Evolutionary conservation across 2,888 invertebrate genomes (phyloP).

Genomic region (Habroteleia sp.): DNA sequence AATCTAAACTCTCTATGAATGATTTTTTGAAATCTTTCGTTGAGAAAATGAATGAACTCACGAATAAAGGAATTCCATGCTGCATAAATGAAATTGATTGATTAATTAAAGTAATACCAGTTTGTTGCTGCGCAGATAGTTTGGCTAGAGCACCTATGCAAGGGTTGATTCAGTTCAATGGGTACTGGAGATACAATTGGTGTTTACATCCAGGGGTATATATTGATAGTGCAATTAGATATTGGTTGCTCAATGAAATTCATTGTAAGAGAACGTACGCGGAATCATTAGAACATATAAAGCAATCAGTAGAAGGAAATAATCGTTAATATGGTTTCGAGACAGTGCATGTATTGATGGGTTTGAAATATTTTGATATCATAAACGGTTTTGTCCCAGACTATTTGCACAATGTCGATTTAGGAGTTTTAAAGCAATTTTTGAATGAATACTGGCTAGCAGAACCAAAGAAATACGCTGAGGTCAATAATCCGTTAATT

Average conservation of each 20-base stretch:
- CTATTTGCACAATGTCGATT: slow-evolving; percentile 58
- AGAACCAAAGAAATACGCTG: neutral
- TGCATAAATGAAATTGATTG: slow-evolving; percentile 10
- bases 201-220: slow-evolving; percentile 49
- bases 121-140: slow-evolving; percentile 50
- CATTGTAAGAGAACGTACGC: neutral
- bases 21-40: slow-evolving; percentile 20
- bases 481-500: neutral
- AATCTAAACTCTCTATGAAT: slow-evolving; percentile 21
- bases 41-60: slow-evolving; percentile 12
- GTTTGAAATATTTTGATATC: slow-evolving; percentile 50
- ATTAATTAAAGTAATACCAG: slow-evolving; percentile 24
- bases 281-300: slow-evolving; percentile 5
- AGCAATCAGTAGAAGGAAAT: slow-evolving; percentile 5
- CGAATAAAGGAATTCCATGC: slow-evolving; percentile 12
- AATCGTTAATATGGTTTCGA: slow-evolving; percentile 37
- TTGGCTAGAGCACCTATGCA: slow-evolving; percentile 51
- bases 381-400: slow-evolving; percentile 49
- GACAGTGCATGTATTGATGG: slow-evolving; percentile 25
- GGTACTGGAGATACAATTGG: slow-evolving; percentile 52
- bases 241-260: neutral
- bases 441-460: slow-evolving; percentile 22
- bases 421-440: slow-evolving; percentile 53
- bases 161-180: slow-evolving; percentile 56
- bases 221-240: slow-evolving; percentile 12